Conservation (phyloP, 2,797 vertebrate species). For the Pangasius krempfi region DNA sequence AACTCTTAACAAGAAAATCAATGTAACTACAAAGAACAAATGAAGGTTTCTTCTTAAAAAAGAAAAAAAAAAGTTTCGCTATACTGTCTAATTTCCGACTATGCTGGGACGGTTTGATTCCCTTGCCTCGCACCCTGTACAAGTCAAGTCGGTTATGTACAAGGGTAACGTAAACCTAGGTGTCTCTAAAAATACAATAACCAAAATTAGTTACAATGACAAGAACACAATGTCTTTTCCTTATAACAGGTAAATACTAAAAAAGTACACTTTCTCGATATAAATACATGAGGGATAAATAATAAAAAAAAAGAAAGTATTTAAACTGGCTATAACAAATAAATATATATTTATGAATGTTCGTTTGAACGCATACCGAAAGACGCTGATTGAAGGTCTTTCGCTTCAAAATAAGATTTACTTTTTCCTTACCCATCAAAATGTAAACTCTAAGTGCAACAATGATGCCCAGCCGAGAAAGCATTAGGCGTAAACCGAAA, state of each 20-base stretch:
- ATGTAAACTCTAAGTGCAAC: conserved; percentile 99
- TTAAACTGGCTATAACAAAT: conserved; percentile 98
- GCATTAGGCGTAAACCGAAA: conserved; percentile 72
- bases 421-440: conserved; percentile 86
- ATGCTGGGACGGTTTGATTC: conserved; percentile 83
- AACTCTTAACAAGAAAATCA: conserved; percentile 89
- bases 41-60: conserved; percentile 71
- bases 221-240: conserved; percentile 87
- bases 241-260: conserved; percentile 96
- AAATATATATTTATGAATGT: conserved; percentile 99
- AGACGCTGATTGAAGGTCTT: conserved; percentile 84
- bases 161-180: conserved; percentile 93
- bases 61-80: conserved; percentile 75
- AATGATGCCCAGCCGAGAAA: conserved; percentile 86
- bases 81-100: conserved; percentile 89
- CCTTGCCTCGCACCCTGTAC: conserved; percentile 85
- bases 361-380: conserved; percentile 95
- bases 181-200: conserved; percentile 94
- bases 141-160: conserved; percentile 94
- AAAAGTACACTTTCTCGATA: conserved; percentile 95
- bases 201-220: conserved; percentile 95
- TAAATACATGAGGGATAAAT: conserved; percentile 99
- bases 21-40: conserved; percentile 94
- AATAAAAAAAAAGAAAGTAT: conserved; percentile 92
- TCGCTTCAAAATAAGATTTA: conserved; percentile 83